A percentile compares a stretch with the other conserved stretches of the same genome.
These are phyloP conservation scores for Stomatorhinus ivindoensis DNA, from an alignment of 2,113 vertebrate species.

Conservation along the genomic window DNA sequence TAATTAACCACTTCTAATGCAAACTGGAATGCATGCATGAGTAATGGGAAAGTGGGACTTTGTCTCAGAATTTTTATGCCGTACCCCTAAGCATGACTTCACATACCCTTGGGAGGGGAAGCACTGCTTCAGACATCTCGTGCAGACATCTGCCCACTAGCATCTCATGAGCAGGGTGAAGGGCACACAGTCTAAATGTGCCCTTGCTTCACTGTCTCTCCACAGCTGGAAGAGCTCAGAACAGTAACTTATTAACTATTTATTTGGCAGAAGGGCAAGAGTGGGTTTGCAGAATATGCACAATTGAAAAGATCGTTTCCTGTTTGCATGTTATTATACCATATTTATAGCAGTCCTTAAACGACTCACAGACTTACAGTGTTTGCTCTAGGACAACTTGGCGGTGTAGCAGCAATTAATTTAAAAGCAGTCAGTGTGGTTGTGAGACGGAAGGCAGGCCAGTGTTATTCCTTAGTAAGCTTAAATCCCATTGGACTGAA, in stretches of 20 bases:
- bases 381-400: neutral
- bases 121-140: neutral
- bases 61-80: neutral
- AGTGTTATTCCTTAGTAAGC: neutral
- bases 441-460: neutral
- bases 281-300: neutral
- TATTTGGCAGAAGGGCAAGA: neutral
- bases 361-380: neutral
- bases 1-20: neutral
- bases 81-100: neutral
- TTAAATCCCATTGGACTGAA: neutral
- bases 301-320: neutral
- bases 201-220: neutral
- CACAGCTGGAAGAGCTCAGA: neutral
- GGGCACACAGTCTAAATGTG: neutral
- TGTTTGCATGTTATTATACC: neutral
- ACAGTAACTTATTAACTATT: neutral
- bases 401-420: neutral
- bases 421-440: neutral
- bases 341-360: neutral
- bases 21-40: neutral
- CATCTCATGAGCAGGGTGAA: neutral
- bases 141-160: neutral
- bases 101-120: neutral
- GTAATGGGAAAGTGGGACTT: neutral